Evolutionary conservation across 2,797 vertebrate genomes (phyloP), one percentile per base, ranked within the genome.

Genomic region (Emydoidea blandingii): DNA sequence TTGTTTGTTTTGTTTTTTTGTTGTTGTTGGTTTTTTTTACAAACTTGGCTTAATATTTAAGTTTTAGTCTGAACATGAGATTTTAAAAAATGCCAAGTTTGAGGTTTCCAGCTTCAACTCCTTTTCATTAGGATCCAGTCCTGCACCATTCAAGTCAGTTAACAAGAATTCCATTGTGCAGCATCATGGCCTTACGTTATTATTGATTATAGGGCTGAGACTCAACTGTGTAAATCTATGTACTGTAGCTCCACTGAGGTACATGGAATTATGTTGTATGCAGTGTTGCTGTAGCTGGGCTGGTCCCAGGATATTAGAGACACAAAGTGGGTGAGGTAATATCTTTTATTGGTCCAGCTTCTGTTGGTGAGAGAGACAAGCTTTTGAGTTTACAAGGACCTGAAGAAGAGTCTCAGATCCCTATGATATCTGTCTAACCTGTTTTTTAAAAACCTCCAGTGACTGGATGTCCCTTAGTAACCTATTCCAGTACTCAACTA

Each of bases 61-160:
- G 41, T 44, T 89, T 34, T 81, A 92, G 68, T 54, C 62, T 18
- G 72, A 90, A 78, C 10, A 31, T 14, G 4, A 52, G n/a, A 76
- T 27, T 83, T 53, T 54, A 79, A 56, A 53, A 85, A 83, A 89
- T 91, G 10, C 25, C 82, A 29, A 50, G 85, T 86, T 86, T 3
- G 4, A 72, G 56, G 49, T 11, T 90, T 93, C 41, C 78, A n/a
- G 54, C n/a, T 41, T 90, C 82, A n/a, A 34, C 47, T 79, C 8
- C 56, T 90, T 87, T 93, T 95, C 95, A 85, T 79, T 37, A 65
- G 47, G 52, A 91, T 92, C 81, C 50, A 94, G 79, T 89, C 59
- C 78, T 54, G 65, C 41, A 5, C 41, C 49, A 56, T 78, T 92
- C 84, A 74, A 96, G 81, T 56, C 87, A 82, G 2, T 53, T 56